These are phyloP conservation scores for Archilochus colubris DNA, from an alignment of 2,113 vertebrate genomes.

Conservation along the genomic window DNA sequence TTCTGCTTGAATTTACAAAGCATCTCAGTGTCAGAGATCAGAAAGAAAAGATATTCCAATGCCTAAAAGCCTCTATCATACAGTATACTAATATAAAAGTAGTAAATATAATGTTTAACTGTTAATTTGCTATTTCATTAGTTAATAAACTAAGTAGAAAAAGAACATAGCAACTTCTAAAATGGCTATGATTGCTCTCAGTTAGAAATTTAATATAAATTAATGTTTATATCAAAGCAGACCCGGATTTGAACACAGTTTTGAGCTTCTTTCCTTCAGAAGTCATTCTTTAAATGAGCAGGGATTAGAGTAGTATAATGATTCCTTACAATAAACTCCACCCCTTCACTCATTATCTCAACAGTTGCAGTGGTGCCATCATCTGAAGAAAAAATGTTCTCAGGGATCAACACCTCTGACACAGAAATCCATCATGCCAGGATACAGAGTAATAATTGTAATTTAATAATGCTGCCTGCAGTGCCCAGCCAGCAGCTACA, in stretches of 20 bases:
- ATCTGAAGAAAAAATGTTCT: not conserved
- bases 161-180: not conserved
- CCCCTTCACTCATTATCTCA: not conserved
- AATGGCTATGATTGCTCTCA: not conserved
- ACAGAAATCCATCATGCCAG: constrained; percentile 28
- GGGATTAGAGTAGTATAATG: not conserved
- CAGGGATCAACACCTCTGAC: constrained; percentile 38
- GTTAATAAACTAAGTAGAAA: not conserved
- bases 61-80: not conserved
- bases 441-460: constrained; percentile 57
- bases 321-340: not conserved
- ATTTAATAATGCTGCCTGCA: constrained; percentile 66
- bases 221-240: not conserved
- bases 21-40: not conserved
- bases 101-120: not conserved
- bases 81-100: not conserved
- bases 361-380: not conserved
- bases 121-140: not conserved
- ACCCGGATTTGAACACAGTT: not conserved
- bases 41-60: not conserved
- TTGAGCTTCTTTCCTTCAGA: not conserved
- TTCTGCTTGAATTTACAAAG: not conserved
- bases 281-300: not conserved
- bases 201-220: not conserved
- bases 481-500: constrained; percentile 36